Conservation (phyloP, 1,140 invertebrate genomes). For the Chironomus striatipennis region DNA sequence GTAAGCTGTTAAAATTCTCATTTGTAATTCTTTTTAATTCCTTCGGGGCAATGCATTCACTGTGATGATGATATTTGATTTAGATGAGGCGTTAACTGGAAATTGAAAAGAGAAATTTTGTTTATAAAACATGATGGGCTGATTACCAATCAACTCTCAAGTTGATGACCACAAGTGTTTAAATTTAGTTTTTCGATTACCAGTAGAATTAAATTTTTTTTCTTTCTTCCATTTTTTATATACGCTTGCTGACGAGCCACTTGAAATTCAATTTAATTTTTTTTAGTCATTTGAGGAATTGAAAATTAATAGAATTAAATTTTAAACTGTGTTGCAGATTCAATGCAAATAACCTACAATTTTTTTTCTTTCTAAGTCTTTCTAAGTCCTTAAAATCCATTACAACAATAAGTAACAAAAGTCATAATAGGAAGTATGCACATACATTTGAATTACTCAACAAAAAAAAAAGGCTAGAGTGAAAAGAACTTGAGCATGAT, state of each 20-base stretch:
- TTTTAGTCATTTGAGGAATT: not conserved
- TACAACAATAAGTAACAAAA: too few relatives aligned
- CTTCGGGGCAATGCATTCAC: not conserved
- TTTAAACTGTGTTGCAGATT: too few relatives aligned
- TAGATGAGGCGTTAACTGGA: not conserved
- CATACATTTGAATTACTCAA: too few relatives aligned
- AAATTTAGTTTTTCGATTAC: not conserved
- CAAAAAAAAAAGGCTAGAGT: not conserved
- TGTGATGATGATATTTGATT: not conserved
- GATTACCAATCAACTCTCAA: slow-evolving; percentile 22
- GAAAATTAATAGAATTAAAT: not conserved
- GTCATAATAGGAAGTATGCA: too few relatives aligned
- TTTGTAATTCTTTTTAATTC: slow-evolving; percentile 19
- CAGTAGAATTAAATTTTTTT: not conserved
- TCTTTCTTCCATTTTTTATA: not conserved
- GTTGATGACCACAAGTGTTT: slow-evolving; percentile 23
- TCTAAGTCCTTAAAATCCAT: too few relatives aligned
- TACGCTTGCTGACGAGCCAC: not conserved
- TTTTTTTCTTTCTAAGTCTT: too few relatives aligned
- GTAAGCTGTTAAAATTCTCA: slow-evolving; percentile 13
- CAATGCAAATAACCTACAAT: too few relatives aligned
- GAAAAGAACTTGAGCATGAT: not conserved
- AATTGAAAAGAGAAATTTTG: not conserved
- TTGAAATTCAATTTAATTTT: not conserved
- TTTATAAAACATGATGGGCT: not conserved